These are phyloP conservation scores for Genyomyrus donnyi DNA, from an alignment of 2,113 vertebrate genomes.

Conservation along the genomic window DNA sequence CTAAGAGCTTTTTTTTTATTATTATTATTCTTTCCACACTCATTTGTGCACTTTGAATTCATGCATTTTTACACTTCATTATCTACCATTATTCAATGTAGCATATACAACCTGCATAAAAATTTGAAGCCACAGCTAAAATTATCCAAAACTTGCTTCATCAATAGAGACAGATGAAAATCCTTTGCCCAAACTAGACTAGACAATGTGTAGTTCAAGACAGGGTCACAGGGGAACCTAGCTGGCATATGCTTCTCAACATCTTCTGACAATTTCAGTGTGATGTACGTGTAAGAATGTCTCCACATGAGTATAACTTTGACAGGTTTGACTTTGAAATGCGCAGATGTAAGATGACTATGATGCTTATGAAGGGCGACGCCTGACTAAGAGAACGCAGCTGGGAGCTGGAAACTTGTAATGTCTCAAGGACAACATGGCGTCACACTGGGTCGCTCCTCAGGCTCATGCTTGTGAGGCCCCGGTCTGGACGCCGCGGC, in stretches of 20 bases:
- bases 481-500: neutral
- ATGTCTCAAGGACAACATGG: neutral
- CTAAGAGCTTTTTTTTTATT: neutral
- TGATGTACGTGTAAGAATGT: neutral
- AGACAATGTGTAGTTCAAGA: neutral
- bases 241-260: neutral
- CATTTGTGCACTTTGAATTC: constrained; percentile 17
- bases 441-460: neutral
- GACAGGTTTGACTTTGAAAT: neutral
- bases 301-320: neutral
- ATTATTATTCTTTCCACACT: neutral
- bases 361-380: neutral
- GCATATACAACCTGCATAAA: neutral
- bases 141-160: neutral
- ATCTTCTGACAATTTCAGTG: neutral
- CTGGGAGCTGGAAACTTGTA: neutral
- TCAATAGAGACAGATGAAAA: neutral
- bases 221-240: neutral
- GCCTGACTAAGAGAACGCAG: neutral
- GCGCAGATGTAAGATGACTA: neutral
- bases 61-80: constrained; percentile 10
- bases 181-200: neutral
- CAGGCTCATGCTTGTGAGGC: neutral
- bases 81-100: neutral
- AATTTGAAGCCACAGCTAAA: neutral